phyloP scores from a whole-genome alignment of 1,140 invertebrate genomes.

The Pogonomyrmex californicus region DNA sequence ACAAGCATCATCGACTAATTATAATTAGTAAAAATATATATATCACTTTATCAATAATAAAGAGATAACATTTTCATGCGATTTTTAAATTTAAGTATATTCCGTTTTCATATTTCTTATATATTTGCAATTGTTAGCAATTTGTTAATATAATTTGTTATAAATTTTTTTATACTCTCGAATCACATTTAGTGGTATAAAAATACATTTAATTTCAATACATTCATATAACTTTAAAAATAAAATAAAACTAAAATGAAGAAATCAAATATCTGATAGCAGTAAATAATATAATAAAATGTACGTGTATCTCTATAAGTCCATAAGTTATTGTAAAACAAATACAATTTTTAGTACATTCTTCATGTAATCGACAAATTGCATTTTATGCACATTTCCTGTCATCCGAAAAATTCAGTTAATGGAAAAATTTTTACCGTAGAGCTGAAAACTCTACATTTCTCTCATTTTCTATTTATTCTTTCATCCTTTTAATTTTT shows the following conservation, averaged over 20 bases:
- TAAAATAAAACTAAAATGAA: background rate
- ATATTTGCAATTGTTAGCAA: background rate
- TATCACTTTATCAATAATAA: background rate
- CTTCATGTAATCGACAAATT: conserved; percentile 29
- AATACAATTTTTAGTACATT: conserved; percentile 10
- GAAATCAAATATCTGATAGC: conserved; percentile 8
- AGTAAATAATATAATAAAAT: conserved; percentile 18
- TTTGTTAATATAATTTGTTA: background rate
- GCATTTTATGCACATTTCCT: conserved; percentile 5
- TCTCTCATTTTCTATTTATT: conserved; percentile 22
- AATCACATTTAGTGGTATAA: background rate
- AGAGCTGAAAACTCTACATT: background rate
- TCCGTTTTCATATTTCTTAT: background rate
- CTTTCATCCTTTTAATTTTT: conserved; percentile 14
- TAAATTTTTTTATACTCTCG: background rate
- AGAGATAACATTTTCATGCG: background rate
- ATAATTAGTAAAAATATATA: background rate
- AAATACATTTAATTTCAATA: background rate
- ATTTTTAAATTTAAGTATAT: background rate
- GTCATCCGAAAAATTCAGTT: conserved; percentile 19
- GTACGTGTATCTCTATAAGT: background rate
- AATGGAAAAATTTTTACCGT: conserved; percentile 35
- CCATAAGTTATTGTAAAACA: background rate
- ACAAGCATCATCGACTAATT: conserved; percentile 1
- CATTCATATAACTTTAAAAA: background rate